Evolutionary conservation across 30 jellyfish, hydroid and myxozoan genomes (phyloP), one percentile per base, ranked within the genome.

Genomic region (Sanderia malayensis): DNA sequence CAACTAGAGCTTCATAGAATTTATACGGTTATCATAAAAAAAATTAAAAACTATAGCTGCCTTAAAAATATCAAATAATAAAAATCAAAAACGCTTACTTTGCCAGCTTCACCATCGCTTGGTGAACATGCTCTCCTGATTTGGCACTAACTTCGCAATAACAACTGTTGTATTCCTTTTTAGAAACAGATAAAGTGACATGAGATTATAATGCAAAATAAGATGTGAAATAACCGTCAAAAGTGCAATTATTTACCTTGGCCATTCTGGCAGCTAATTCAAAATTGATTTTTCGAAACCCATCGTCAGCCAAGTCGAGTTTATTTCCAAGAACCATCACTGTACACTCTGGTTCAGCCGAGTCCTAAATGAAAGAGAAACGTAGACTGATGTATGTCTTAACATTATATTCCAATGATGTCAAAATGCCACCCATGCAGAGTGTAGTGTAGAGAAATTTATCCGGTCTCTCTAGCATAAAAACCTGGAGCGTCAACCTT

Each of bases 271-370:
- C 73, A 0, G 76, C 88, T 0, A 67, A 25, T 20, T 64, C 87
- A 17, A 46, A 33, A 13, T 30, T 74, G 41, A 85, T 29, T 30
- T 70, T 74, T n/a, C 95, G 85, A 53, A 66, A 65, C 0, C 81
- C 86, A 33, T 74, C 88, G 15, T 75, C 86, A 31, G 90, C 89
- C 2, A 76, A 57, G 64, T 90, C 98, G 13, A 64, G 57, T 34
- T 90, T 90, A 70, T 79, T 90, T 1, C 98, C 98, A 64, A 90
- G 88, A 71, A 90, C 8, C 96, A 84, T 79, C 34, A 90, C 82
- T 33, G 76, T 65, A 66, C 98, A 90, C 46, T 90, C 95, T 0
- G 96, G 92, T 46, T 84, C 98, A 18, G 98, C 98, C 0, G 95
- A 86, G 30, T 90, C 98, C 98, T 90, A 4, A 7, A 7, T 70